Evolutionary conservation across 1,140 invertebrate genomes (phyloP).

Genomic region (Drosophila nebulosa): DNA sequence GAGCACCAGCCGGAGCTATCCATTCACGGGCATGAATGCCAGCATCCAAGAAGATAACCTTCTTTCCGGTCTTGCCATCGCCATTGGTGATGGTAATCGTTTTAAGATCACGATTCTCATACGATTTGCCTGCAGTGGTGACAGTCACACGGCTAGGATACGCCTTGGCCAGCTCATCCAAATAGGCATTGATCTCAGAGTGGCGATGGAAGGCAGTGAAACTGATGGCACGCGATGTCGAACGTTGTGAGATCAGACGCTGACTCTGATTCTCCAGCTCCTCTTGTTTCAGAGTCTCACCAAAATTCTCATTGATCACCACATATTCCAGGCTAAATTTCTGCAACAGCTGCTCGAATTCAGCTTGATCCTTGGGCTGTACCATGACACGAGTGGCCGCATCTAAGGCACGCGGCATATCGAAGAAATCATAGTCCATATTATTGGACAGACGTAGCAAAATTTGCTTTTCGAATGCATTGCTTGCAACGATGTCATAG

Average conservation of each 20-base stretch:
- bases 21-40: slow-evolving; percentile 87
- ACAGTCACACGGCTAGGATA: slow-evolving; percentile 82
- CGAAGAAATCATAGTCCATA: slow-evolving; percentile 65
- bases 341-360: slow-evolving; percentile 51
- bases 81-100: slow-evolving; percentile 82
- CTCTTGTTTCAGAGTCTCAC: slow-evolving; percentile 17
- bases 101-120: slow-evolving; percentile 82
- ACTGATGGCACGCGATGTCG: slow-evolving; percentile 38
- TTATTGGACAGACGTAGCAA: slow-evolving; percentile 49
- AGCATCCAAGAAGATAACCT: slow-evolving; percentile 83
- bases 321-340: slow-evolving; percentile 30
- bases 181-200: slow-evolving; percentile 82
- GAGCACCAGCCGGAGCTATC: slow-evolving; percentile 85
- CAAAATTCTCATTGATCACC: slow-evolving; percentile 58
- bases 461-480: slow-evolving; percentile 57
- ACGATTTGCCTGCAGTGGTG: slow-evolving; percentile 80
- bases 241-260: slow-evolving; percentile 35
- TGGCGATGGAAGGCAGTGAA: slow-evolving; percentile 67
- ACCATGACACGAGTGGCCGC: slow-evolving; percentile 63
- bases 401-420: slow-evolving; percentile 44
- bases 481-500: slow-evolving; percentile 59
- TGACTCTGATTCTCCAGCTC: slow-evolving; percentile 35
- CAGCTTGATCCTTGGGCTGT: slow-evolving; percentile 54
- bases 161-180: slow-evolving; percentile 81
- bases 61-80: slow-evolving; percentile 80